Base-by-base conservation (phyloP, 2,888 invertebrate genomes). In the Salpingus planirostris region DNA sequence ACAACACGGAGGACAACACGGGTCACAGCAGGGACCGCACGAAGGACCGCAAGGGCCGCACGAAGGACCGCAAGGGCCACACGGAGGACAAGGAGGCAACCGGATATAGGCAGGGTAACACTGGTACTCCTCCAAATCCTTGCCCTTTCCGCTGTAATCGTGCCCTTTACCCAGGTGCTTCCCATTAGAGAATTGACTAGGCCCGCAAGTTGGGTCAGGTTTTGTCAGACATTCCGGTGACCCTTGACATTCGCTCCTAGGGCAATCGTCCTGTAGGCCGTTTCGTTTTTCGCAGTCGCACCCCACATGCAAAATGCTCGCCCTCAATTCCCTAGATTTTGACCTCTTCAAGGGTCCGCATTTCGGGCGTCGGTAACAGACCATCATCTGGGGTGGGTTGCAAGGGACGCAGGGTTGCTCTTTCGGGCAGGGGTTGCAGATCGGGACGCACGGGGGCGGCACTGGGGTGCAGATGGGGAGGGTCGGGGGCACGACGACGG, bases 261-360 rank as follows among this genome's bases (percentile, higher is more conserved):
- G 70, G 46, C 75, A 76, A 38, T 71, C 68, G 36, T 73, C 69
- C 50, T 76, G 76, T 12, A 76, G 58, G 3, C 76, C 76, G 44
- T 76, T 73, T 6, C 69, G 61, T 49, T 67, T 70, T 38, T 70
- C 66, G 50, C 76, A 76, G 24, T 72, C 69, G 44, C 76, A 76
- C 21, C 70, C 70, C 7, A 67, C 64, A 38, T 71, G 69, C 42
- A 76, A 61, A 31, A 69, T 62, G 21, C 74, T 64, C 21, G 59
- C 65, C 2, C 69, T 62, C 22, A 76, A 50, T 52, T 76, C 76
- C 4, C 70, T 64, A 15, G 73, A 73, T 44, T 66, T 69, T 21
- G 70, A 66, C 24, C 55, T 52, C 39, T 47, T 60, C 62, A 25
- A 61, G 56, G 1, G 49, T 46, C 31, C 60, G 28, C 30, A 60